These are phyloP conservation scores for Nothoprocta perdicaria DNA, from an alignment of 2,113 vertebrate species.

Conservation along the genomic window DNA sequence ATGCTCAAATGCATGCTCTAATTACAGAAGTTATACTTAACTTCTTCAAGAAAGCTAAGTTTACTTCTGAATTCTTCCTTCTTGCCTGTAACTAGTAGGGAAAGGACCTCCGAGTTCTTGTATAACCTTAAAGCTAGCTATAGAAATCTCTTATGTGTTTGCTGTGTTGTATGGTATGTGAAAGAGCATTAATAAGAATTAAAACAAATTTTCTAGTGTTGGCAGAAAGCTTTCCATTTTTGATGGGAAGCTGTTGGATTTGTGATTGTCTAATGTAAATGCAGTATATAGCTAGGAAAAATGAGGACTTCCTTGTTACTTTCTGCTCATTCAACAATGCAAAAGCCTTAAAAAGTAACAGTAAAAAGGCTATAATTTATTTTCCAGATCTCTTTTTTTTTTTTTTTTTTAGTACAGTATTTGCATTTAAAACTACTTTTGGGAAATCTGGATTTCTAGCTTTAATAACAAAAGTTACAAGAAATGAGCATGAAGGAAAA, in stretches of 20 bases:
- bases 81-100: not conserved
- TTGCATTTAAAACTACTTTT: not conserved
- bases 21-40: not conserved
- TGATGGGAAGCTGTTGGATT: not conserved
- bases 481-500: not conserved
- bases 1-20: not conserved
- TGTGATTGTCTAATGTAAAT: not conserved
- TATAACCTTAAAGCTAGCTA: not conserved
- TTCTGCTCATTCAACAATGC: not conserved
- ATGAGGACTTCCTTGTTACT: not conserved
- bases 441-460: conserved; percentile 20
- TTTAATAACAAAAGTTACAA: not conserved
- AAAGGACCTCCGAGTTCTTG: not conserved
- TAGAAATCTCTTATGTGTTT: not conserved
- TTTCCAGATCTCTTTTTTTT: not conserved
- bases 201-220: not conserved
- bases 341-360: not conserved
- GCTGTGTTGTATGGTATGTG: not conserved
- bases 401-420: conserved; percentile 7
- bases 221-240: not conserved
- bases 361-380: not conserved
- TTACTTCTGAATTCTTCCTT: not conserved
- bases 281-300: not conserved
- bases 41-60: not conserved
- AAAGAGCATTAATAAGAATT: not conserved